Evolutionary conservation across 2,888 invertebrate genomes (phyloP).

Genomic region (Lycocerus yunnanus): DNA sequence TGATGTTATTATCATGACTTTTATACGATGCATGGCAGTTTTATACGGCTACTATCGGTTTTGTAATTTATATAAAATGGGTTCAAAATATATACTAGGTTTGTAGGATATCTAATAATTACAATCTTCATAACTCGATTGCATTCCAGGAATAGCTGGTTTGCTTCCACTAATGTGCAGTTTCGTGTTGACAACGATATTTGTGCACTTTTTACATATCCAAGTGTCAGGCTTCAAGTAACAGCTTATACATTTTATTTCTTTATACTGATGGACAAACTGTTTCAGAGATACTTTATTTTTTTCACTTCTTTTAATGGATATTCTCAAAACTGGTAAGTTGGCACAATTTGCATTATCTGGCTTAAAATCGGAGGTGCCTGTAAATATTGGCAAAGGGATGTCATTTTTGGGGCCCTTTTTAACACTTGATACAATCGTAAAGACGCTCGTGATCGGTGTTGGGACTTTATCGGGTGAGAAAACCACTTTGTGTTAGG

Average conservation of each 20-base stretch:
- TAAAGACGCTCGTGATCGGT: slow-evolving; percentile 88
- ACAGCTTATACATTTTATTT: slow-evolving; percentile 50
- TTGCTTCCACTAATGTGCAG: slow-evolving; percentile 92
- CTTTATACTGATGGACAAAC: not conserved
- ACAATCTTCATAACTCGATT: not conserved
- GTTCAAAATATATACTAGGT: slow-evolving; percentile 86
- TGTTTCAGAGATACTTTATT: slow-evolving; percentile 84
- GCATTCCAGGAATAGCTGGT: slow-evolving; percentile 77
- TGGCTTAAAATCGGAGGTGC: slow-evolving; percentile 80
- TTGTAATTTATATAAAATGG: slow-evolving; percentile 83
- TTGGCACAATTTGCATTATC: slow-evolving; percentile 80
- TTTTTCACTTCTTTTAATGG: slow-evolving; percentile 86
- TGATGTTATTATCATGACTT: slow-evolving; percentile 89
- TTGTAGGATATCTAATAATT: not conserved
- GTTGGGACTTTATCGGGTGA: slow-evolving; percentile 87
- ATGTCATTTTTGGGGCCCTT: slow-evolving; percentile 87
- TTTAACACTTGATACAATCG: slow-evolving; percentile 87
- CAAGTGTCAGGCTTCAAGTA: slow-evolving; percentile 87
- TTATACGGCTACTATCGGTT: slow-evolving; percentile 94
- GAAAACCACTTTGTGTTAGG: not conserved
- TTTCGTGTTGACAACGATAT: slow-evolving; percentile 88
- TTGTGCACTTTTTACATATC: slow-evolving; percentile 84
- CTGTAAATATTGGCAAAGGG: slow-evolving; percentile 85
- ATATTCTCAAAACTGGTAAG: slow-evolving; percentile 87
- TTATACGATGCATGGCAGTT: slow-evolving; percentile 87